Percentiles rank a stretch among this genome's conserved stretches.
Evolutionary conservation across 2,113 vertebrate genomes (phyloP).

Genomic region (Calyptomena viridis): DNA sequence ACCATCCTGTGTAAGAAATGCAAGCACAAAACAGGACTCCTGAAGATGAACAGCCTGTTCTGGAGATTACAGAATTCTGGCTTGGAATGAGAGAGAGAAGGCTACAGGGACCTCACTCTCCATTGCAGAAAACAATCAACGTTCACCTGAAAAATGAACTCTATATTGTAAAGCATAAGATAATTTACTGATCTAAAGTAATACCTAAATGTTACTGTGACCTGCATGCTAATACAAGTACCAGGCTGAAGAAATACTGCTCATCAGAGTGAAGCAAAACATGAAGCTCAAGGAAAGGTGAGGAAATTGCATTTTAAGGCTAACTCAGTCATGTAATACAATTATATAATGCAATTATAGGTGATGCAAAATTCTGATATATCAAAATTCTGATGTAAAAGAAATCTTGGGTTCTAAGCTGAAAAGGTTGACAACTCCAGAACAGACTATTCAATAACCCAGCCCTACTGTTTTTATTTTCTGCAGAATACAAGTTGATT

Average conservation of each 20-base stretch:
- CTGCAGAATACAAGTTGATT: not conserved
- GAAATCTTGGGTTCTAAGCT: not conserved
- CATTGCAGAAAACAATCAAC: not conserved
- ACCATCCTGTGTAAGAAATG: not conserved
- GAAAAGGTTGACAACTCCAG: not conserved
- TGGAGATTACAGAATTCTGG: not conserved
- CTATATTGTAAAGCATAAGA: not conserved
- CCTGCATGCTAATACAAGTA: not conserved
- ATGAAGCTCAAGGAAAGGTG: not conserved
- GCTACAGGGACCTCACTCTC: not conserved
- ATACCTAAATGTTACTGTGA: no score
- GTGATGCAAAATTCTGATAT: not conserved
- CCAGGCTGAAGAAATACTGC: not conserved
- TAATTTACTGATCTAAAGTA: not conserved
- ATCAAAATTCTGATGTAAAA: not conserved
- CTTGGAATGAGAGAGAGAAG: not conserved
- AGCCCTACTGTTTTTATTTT: not conserved
- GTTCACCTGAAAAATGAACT: not conserved
- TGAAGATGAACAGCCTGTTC: fast-evolving
- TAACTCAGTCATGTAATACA: not conserved
- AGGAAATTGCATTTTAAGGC: not conserved
- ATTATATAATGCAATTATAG: not conserved
- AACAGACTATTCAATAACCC: not conserved
- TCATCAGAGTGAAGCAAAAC: not conserved
- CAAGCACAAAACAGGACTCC: fast-evolving